These are phyloP conservation scores for Anniella stebbinsi DNA, from an alignment of 2,797 vertebrate genomes.

Conservation along the genomic window DNA sequence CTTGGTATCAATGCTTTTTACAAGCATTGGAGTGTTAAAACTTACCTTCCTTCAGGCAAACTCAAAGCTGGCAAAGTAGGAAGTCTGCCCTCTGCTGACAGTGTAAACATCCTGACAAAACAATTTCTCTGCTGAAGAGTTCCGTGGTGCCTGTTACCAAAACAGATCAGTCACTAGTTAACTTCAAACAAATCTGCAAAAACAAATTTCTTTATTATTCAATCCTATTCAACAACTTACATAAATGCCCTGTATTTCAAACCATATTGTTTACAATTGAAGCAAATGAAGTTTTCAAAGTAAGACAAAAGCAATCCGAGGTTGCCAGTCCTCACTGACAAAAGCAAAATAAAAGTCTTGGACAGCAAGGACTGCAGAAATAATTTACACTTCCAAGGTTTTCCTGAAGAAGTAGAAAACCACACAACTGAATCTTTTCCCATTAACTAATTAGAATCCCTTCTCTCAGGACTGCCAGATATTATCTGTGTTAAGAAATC, in stretches of 20 bases:
- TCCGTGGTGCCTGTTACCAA: not conserved
- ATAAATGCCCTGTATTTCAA: no score
- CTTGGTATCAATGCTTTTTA: not conserved
- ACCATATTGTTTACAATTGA: not conserved
- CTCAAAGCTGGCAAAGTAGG: conserved; percentile 8
- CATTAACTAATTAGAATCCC: no score
- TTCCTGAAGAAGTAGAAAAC: not conserved
- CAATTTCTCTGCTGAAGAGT: not conserved
- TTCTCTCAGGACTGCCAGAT: not conserved
- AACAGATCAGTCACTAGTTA: not conserved
- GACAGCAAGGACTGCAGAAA: not conserved
- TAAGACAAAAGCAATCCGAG: not conserved
- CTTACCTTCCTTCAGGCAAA: conserved; percentile 30
- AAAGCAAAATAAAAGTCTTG: no score
- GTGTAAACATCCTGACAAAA: not conserved
- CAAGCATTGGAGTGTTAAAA: not conserved
- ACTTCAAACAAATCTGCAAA: not conserved
- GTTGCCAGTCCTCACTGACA: not conserved
- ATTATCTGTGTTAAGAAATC: not conserved
- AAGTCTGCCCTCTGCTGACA: not conserved
- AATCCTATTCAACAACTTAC: not conserved
- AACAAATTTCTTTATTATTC: not conserved
- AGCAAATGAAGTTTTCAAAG: not conserved
- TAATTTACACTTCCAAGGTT: not conserved
- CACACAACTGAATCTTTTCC: no score